phyloP scores from a whole-genome alignment of 2,113 vertebrate species.

The Danio rerio region DNA sequence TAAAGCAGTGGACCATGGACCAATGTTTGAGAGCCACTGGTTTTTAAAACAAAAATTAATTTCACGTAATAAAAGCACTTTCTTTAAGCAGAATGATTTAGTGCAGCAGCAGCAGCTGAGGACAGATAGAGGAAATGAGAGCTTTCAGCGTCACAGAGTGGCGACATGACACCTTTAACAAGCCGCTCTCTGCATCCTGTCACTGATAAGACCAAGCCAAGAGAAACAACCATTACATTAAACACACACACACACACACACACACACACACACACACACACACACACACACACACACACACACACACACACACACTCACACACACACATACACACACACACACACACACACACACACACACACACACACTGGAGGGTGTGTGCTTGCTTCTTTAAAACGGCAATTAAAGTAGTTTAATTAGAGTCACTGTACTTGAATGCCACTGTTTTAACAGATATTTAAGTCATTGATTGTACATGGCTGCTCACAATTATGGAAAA shows the following conservation, averaged over 20 bases:
- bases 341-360: constrained; percentile 11
- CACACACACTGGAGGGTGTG: neutral
- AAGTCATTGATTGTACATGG: too few relatives aligned
- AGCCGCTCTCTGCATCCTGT: constrained; percentile 49
- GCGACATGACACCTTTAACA: constrained; percentile 41
- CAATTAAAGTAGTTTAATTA: neutral
- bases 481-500: too few relatives aligned
- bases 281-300: neutral
- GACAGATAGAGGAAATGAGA: constrained; percentile 30
- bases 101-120: neutral
- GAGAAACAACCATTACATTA: constrained; percentile 33
- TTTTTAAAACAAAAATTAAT: too few relatives aligned
- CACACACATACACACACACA: too few relatives aligned
- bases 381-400: neutral
- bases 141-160: constrained; percentile 38
- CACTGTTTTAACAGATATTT: too few relatives aligned
- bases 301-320: too few relatives aligned
- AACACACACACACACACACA: neutral
- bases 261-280: neutral
- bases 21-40: too few relatives aligned
- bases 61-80: too few relatives aligned
- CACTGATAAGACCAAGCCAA: constrained; percentile 32
- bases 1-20: too few relatives aligned
- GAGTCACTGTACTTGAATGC: too few relatives aligned
- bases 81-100: too few relatives aligned